These are phyloP conservation scores for Paramisgurnus dabryanus DNA, from an alignment of 2,113 vertebrate genomes.

Conservation along the genomic window DNA sequence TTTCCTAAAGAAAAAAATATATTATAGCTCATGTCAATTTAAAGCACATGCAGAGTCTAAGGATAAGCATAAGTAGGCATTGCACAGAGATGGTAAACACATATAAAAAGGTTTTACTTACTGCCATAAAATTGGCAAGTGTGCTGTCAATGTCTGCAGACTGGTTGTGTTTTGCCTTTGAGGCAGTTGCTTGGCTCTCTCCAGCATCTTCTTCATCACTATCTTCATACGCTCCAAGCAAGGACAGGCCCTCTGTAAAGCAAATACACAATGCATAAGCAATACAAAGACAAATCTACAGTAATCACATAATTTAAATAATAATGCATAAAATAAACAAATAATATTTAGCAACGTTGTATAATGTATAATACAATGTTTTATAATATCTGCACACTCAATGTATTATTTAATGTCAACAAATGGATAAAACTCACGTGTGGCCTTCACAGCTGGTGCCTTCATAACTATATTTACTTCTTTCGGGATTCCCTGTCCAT, in stretches of 20 bases:
- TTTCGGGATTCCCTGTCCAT: slow-evolving; percentile 69
- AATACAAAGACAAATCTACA: background rate
- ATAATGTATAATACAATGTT: background rate
- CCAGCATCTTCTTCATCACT: slow-evolving; percentile 89
- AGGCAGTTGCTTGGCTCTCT: slow-evolving; percentile 57
- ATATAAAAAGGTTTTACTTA: slow-evolving; percentile 66
- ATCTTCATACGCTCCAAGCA: slow-evolving; percentile 94
- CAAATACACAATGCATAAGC: background rate
- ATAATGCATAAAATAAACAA: background rate
- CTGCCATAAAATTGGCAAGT: slow-evolving; percentile 93
- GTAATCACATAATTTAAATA: too few species aligned
- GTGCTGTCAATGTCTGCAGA: slow-evolving; percentile 93
- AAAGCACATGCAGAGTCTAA: background rate
- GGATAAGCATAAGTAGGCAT: too few species aligned
- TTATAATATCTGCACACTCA: background rate
- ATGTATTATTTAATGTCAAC: background rate
- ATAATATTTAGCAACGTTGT: background rate
- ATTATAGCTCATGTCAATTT: background rate
- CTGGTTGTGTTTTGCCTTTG: slow-evolving; percentile 74
- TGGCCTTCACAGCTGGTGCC: slow-evolving; percentile 83
- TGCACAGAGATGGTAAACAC: background rate
- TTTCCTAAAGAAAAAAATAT: slow-evolving; percentile 77
- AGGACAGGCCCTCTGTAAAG: slow-evolving; percentile 85
- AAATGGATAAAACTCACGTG: slow-evolving; percentile 74
- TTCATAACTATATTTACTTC: slow-evolving; percentile 71